A percentile compares a stretch with the other conserved stretches of the same genome.
phyloP scores from a whole-genome alignment of 2,113 vertebrate species.

The Lepidothrix coronata region DNA sequence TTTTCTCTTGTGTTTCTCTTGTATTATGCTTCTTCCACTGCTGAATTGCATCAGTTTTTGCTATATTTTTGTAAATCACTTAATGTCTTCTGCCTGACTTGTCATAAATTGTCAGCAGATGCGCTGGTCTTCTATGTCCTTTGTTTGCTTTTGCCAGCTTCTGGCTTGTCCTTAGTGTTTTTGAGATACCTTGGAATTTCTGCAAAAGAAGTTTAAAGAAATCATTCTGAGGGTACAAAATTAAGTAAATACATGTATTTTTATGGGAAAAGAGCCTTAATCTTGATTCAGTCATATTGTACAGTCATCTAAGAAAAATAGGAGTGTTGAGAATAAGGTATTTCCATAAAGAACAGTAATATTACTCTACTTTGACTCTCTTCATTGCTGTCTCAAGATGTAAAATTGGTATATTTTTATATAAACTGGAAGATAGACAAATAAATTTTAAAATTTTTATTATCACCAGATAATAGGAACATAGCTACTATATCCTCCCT shows the following conservation, averaged over 20 bases:
- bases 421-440: neutral
- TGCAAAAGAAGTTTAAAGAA: neutral
- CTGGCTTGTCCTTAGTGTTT: neutral
- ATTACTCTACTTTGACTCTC: neutral
- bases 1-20: neutral
- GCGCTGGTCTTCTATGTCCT: neutral
- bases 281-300: neutral
- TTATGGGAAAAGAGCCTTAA: neutral
- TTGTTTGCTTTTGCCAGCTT: neutral
- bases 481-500: neutral
- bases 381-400: neutral
- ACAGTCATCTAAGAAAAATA: neutral
- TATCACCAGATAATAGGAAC: neutral
- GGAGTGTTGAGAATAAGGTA: neutral
- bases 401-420: neutral
- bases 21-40: neutral
- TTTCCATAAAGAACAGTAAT: neutral
- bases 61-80: neutral
- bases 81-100: neutral
- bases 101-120: neutral
- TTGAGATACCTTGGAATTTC: neutral
- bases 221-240: neutral
- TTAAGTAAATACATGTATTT: neutral
- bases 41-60: neutral
- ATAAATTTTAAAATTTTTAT: neutral